Conservation (phyloP, 2,888 invertebrate species). For the Idaea biselata region DNA sequence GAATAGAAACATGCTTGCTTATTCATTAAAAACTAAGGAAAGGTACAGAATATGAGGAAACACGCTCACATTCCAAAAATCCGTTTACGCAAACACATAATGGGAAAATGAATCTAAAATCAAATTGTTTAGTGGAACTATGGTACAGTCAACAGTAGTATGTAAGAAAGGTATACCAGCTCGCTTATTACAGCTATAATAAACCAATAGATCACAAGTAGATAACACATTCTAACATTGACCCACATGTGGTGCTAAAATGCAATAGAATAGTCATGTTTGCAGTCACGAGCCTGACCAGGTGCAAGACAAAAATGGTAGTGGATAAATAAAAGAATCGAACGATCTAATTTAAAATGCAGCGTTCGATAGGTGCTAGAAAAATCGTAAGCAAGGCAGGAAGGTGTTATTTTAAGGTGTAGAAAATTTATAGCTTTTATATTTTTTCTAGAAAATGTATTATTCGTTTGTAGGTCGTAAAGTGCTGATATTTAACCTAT, state of each 20-base stretch:
- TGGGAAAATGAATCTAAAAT: not conserved
- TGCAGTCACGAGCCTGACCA: conserved; percentile 46
- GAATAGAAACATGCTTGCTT: not conserved
- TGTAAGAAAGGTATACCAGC: conserved; percentile 53
- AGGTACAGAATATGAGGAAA: not conserved
- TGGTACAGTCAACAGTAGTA: too few species aligned
- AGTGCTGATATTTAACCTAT: too few species aligned
- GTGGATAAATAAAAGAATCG: not conserved
- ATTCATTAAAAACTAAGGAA: not conserved
- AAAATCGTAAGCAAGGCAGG: not conserved
- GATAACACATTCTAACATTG: conserved; percentile 55
- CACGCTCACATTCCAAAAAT: not conserved
- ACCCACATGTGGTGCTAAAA: conserved; percentile 71
- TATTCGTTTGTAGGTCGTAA: too few species aligned
- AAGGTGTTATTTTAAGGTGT: not conserved
- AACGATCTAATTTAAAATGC: not conserved
- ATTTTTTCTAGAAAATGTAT: too few species aligned
- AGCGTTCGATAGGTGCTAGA: not conserved
- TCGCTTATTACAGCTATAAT: conserved; percentile 47
- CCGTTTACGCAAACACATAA: not conserved
- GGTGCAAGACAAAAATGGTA: conserved; percentile 26
- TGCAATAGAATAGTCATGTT: conserved; percentile 43
- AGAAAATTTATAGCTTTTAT: too few species aligned
- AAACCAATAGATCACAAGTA: conserved; percentile 11
- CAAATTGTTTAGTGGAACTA: not conserved